Base-by-base conservation (phyloP, 2,113 vertebrate species). In the Phyllopteryx taeniolatus region DNA sequence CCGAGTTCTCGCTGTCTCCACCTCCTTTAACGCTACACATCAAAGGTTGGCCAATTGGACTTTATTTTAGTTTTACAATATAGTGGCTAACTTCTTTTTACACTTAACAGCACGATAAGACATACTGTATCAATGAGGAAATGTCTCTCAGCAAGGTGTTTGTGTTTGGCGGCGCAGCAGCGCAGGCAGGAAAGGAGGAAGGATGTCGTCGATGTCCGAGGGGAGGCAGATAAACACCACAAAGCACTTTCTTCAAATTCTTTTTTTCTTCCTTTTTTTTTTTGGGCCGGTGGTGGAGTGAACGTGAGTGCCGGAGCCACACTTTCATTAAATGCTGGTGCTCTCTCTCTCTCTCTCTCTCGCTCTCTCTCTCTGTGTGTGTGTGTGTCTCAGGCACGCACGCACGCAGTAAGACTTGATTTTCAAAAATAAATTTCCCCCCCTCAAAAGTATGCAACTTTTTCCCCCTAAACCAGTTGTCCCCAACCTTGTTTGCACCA, bases 221-320 rank as follows among this genome's bases (percentile, higher is more conserved):
- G 89, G 91, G 90, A 90, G 87, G 89, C 89, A 90, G 89, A 81
- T 90, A 90, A 91, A 92, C 90, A 91, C 86, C 82, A 83, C 91
- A 91, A 91, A 90, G 81, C 88, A 87, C 86, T 81, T 86, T 80
- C 86, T 79, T 61, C 5, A 60, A 35, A 17, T 59, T 59, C 54
- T 31, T 31, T 15, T 33, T 59, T 4, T 17, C 27, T 61, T 19
- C 2, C 5, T 56, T 8, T 35, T 8, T 8, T 61, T 61, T 35
- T 61, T 61, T 35, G 31, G 31, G 31, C 59, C 31, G 82, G 92
- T 91, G 90, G 92, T 91, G 89, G 90, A 92, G 92, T 91, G 91
- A 90, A 90, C 73, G 90, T 90, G 92, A 92, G 92, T 92, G 91
- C 92, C 88, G 91, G 91, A 92, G 92, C 89, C 92, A 93, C 91